Percentiles rank a stretch among this genome's conserved stretches.
These are phyloP conservation scores for Lagenorhynchus albirostris DNA, from an alignment of 2,113 vertebrate genomes.

Conservation along the genomic window DNA sequence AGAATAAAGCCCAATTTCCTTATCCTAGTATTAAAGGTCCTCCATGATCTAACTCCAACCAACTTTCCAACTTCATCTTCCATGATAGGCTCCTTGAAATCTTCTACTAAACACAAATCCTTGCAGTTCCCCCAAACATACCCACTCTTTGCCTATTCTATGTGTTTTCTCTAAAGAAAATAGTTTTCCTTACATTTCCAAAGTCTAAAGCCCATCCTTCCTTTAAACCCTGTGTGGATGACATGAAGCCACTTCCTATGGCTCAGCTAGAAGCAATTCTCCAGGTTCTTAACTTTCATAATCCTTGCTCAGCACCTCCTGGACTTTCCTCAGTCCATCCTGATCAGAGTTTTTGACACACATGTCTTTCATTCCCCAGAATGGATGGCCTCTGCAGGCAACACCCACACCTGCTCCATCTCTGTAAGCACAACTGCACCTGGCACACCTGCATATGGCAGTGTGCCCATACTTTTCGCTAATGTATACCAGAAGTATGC, in stretches of 20 bases:
- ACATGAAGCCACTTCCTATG: neutral
- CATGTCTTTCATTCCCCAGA: neutral
- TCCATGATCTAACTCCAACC: neutral
- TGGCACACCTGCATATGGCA: fast-evolving
- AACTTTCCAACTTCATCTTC: neutral
- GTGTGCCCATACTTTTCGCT: neutral
- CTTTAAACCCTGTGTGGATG: neutral
- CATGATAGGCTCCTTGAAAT: neutral
- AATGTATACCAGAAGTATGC: neutral
- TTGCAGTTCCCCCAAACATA: neutral
- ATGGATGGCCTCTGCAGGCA: neutral
- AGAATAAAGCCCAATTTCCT: neutral
- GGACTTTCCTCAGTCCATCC: neutral
- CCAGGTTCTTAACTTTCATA: neutral
- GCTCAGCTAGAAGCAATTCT: neutral
- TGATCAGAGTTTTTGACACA: neutral
- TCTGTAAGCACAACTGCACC: neutral
- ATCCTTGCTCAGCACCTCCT: neutral
- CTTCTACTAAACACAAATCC: neutral
- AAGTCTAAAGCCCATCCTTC: neutral
- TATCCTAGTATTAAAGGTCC: neutral
- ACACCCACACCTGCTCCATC: neutral
- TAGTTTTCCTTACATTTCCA: neutral
- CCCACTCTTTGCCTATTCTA: neutral
- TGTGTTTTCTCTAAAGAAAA: neutral